phyloP scores from a whole-genome alignment of 2,113 vertebrate genomes.

The Dolichotis patagonum region DNA sequence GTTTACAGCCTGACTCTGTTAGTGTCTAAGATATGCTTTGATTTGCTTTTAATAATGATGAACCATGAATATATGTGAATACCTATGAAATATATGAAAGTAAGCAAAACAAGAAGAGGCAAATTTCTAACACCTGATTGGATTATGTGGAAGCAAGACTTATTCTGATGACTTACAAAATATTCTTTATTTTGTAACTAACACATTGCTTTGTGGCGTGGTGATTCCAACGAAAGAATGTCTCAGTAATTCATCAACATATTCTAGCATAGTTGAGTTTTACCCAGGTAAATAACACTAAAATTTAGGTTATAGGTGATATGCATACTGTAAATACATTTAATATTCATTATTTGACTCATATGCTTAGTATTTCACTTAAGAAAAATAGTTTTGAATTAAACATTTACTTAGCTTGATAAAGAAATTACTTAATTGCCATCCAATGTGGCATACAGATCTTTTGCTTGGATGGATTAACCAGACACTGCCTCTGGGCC shows the following conservation, averaged over 20 bases:
- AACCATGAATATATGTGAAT: not conserved
- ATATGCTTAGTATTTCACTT: not conserved
- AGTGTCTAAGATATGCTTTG: not conserved
- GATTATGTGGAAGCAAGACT: not conserved
- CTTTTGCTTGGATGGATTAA: not conserved
- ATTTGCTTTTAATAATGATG: not conserved
- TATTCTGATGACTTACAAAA: not conserved
- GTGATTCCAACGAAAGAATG: not conserved
- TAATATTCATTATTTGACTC: not conserved
- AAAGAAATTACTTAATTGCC: not conserved
- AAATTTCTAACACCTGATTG: not conserved
- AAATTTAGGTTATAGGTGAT: not conserved
- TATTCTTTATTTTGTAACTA: not conserved
- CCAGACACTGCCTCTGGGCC: not conserved
- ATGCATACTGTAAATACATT: not conserved
- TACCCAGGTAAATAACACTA: not conserved
- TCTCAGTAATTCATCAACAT: not conserved
- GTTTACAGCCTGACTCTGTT: not conserved
- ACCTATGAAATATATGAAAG: not conserved
- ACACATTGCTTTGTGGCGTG: not conserved
- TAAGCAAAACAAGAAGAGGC: not conserved
- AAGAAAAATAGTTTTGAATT: slow-evolving; percentile 24
- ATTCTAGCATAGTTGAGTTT: not conserved
- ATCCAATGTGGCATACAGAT: not conserved
- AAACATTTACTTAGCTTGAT: not conserved